Evolutionary conservation across 2,888 invertebrate species (phyloP).

Genomic region (Pandemis corylana): DNA sequence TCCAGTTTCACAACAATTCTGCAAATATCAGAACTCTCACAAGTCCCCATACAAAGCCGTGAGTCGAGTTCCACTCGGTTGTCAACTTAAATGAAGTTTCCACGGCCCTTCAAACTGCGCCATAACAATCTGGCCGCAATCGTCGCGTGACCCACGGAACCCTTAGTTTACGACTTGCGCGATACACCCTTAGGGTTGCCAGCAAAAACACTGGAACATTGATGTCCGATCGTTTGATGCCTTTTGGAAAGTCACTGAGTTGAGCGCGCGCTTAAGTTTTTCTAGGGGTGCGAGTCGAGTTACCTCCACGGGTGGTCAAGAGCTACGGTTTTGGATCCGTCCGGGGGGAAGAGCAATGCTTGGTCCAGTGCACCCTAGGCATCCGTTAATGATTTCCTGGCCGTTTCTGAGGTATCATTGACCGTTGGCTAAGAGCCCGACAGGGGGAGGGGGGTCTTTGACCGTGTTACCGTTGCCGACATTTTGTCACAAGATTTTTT

Average conservation of each 20-base stretch:
- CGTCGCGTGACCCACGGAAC: constrained; percentile 15
- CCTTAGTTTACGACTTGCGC: constrained; percentile 23
- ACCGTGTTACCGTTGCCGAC: too few relatives aligned
- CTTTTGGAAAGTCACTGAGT: neutral
- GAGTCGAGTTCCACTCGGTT: neutral
- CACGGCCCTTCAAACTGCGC: constrained; percentile 28
- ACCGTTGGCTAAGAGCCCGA: too few relatives aligned
- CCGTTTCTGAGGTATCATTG: too few relatives aligned
- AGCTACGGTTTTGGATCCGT: too few relatives aligned
- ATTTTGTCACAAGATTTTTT: too few relatives aligned
- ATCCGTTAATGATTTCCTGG: too few relatives aligned
- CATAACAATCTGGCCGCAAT: constrained; percentile 27
- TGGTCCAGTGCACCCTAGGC: too few relatives aligned
- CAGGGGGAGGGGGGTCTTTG: too few relatives aligned
- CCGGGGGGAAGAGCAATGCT: too few relatives aligned
- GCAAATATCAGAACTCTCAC: neutral
- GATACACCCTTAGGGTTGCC: constrained; percentile 7
- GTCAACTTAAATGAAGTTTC: constrained; percentile 30
- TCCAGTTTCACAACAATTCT: neutral
- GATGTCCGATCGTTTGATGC: neutral
- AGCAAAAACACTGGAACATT: neutral
- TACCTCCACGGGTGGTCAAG: too few relatives aligned
- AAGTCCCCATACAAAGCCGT: neutral
- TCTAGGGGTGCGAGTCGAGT: too few relatives aligned
- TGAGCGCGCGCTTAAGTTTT: too few relatives aligned